Base-by-base conservation (phyloP, 2,888 invertebrate species). In the Pristionchus entomophagus region DNA sequence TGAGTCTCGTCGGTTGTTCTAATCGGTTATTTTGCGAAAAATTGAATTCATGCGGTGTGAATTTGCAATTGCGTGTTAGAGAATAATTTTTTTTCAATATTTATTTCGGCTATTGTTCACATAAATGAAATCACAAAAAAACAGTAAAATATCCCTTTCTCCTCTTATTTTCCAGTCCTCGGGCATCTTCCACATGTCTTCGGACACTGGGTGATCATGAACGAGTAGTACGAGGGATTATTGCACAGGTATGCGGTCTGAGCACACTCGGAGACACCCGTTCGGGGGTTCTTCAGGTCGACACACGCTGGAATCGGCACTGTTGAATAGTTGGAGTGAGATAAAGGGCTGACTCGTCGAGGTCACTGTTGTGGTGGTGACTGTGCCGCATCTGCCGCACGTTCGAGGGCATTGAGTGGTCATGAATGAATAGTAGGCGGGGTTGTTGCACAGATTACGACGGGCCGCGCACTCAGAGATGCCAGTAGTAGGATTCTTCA, bases 381-480 rank as follows among this genome's bases (percentile, higher is more conserved):
- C 19, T 1, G 29, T 17, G 12, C 41, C n/a, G 38, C 81, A 81
- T 81, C 81, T 81, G 32, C 81, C 81, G 38, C 81, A 81, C 5
- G 81, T 81, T 41, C 29, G 51, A 17, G 81, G 81, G 35, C 81
- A 81, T 32, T 81, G 81, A 51, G 32, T 51, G 6, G 81, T 81
- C 81, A 81, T 81, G 19, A 81, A 35, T 22, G 49, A 49, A 26
- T 32, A 81, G 35, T 81, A 81, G 19, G n/a, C 81, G 12, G 81
- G n/a, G 32, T 81, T 51, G 22, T 81, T 81, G 51, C 81, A 81
- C 17, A 81, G 56, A 81, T 26, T 81, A 5, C 26, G n/a, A n/a
- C 81, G 49, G 17, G 51, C 14, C 19, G 81, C 17, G 35, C 81
- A 81, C 8, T 81, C 81, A n/a, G 81, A 81, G 17, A 81, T 10